Base-by-base conservation (phyloP, 2,888 invertebrate species). In the Platycheirus rosarum region DNA sequence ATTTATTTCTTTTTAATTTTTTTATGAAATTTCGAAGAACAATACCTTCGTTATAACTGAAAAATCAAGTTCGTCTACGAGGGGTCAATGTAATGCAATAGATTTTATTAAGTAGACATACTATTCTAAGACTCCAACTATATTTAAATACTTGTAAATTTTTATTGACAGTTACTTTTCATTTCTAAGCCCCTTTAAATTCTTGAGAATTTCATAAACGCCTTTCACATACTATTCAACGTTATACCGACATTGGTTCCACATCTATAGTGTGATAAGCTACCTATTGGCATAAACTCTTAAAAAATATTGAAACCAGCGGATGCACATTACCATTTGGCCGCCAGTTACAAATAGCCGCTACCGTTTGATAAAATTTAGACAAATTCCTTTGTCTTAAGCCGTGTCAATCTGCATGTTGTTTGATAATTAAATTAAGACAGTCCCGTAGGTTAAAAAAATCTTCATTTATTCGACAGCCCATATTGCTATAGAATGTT, bases 361-460 rank as follows among this genome's bases (percentile, higher is more conserved):
- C 79, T 79, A 79, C 74, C 69, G 69, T 55, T 55, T 68, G 74
- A 57, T 79, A 69, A 69, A 35, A 20, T 29, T 49, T 23, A 60
- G 8, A 71, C 23, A 11, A 35, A 71, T 65, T 65, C 57, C 35
- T 42, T 42, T 75, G 68, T 74, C 63, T 75, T 51, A 57, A 32
- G 14, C 55, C 32, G 37, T 69, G 74, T 69, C 63, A 62, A 65
- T 14, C 66, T 29, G 13, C 18, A 60, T 62, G 60, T 60, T 42
- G 29, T 57, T 68, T 73, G 78, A 78, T 78, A 68, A 62, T 74
- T 73, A 74, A 79, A 79, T 79, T 68, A 79, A 63, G 62, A 13
- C 32, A 5, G 23, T 16, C 20, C 42, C 5, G n/a, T 20, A 32
- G 57, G 16, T 40, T 42, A 11, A 18, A 0, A n/a, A 55, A 35